Base-by-base conservation (phyloP, 2,797 vertebrate species). In the Paedocypris micromegethes region DNA sequence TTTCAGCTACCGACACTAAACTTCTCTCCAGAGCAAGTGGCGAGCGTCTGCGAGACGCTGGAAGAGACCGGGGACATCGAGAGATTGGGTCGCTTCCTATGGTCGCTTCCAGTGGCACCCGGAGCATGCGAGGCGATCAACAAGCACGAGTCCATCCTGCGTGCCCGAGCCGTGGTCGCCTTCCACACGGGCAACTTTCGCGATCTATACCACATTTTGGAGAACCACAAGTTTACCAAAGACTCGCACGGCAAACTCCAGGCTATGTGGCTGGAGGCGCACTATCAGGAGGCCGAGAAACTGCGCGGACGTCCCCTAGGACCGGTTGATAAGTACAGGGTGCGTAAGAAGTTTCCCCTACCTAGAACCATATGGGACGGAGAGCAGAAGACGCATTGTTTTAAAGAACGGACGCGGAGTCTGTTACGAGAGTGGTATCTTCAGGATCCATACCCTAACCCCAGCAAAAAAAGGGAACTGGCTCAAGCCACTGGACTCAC, bases 1-100 rank as follows among this genome's bases (percentile, higher is more conserved):
- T 98, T 98, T 94, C 94, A 97, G 92, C 93, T 98, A 93, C 96
- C 96, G 86, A 97, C 94, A 75, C 93, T 98, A 93, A 98, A 98
- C 94, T 98, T 98, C 91, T 97, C 96, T 87, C 93, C 96, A 92
- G 96, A 98, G 94, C 96, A 98, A 91, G 96, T 98, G 93, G 96
- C 96, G 87, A 98, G 96, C 91, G 96, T 98, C 91, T 98, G 96
- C 84, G 96, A 98, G 94, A 98, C 96, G 93, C 94, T 98, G 91
- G 96, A 98, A 87, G 96, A 98, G 90, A 98, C 95, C 80, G 96
- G 96, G 86, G 96, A 98, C 91, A 98, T 98, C 87, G 96, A 98
- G 84, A 89, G 96, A 85, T 91, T 98, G 89, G 96, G 94, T 89
- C 93, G 96, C 80, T 98, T 98, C 86, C 93, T 98, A 79, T 98